A percentile compares a stretch with the other conserved stretches of the same genome.
These are phyloP conservation scores for Hippoglossus hippoglossus DNA, from an alignment of 2,797 vertebrate species.

Conservation along the genomic window DNA sequence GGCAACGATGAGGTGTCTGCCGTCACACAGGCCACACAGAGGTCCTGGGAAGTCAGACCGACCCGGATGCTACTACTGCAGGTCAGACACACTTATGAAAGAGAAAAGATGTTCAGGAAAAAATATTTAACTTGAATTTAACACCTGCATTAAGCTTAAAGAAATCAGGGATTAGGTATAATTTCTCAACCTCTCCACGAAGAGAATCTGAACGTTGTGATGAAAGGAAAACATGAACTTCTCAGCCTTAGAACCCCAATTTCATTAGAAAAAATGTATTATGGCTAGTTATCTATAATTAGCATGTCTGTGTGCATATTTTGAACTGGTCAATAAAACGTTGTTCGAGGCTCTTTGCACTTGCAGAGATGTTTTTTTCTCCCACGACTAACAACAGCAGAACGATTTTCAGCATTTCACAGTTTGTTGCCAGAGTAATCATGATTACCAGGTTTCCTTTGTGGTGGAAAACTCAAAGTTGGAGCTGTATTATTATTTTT, in stretches of 20 bases:
- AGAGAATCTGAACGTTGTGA: neutral
- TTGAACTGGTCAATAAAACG: neutral
- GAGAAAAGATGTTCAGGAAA: too few relatives aligned
- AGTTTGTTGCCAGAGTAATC: neutral
- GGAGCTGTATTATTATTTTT: slow-evolving; percentile 1
- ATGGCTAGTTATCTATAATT: too few relatives aligned
- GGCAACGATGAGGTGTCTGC: slow-evolving; percentile 91
- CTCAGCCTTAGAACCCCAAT: neutral
- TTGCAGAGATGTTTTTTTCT: neutral
- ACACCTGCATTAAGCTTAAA: neutral
- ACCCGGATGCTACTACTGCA: slow-evolving; percentile 93
- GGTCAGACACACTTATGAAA: slow-evolving; percentile 69
- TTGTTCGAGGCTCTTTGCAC: neutral
- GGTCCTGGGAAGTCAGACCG: slow-evolving; percentile 91
- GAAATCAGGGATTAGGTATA: too few relatives aligned
- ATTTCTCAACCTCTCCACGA: neutral
- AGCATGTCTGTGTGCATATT: neutral
- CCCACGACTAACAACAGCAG: neutral
- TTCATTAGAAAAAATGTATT: too few relatives aligned
- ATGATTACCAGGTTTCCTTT: neutral
- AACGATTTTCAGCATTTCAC: neutral
- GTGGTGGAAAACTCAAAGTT: neutral
- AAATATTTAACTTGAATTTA: neutral
- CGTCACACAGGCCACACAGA: slow-evolving; percentile 86
- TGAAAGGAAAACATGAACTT: neutral